phyloP scores from a whole-genome alignment of 2,113 vertebrate genomes.

The Odobenus rosmarus region DNA sequence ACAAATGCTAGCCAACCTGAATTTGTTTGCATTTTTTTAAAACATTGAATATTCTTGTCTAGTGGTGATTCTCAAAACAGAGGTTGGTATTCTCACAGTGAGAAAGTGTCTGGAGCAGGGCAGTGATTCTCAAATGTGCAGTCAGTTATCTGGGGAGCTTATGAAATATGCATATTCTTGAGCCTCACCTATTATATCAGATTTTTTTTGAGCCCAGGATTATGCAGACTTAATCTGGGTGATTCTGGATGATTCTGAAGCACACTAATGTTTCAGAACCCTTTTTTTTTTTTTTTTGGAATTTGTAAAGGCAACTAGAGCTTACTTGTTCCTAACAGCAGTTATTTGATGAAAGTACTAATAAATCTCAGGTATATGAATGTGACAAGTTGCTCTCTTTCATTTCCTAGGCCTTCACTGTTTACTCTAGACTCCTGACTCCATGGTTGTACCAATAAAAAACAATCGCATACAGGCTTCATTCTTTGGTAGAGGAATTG shows the following conservation, averaged over 20 bases:
- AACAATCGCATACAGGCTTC: neutral
- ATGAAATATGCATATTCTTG: neutral
- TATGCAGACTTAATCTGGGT: slow-evolving; percentile 23
- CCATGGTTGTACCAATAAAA: neutral
- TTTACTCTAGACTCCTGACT: neutral
- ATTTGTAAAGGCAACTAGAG: slow-evolving; percentile 29
- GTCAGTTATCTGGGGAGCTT: neutral
- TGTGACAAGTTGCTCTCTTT: neutral
- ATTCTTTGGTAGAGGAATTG: slow-evolving; percentile 19
- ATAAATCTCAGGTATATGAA: neutral
- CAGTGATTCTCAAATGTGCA: slow-evolving; percentile 37
- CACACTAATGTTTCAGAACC: neutral
- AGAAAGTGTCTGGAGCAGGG: neutral
- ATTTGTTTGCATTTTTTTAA: neutral
- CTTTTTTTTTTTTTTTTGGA: neutral
- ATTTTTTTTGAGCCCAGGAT: slow-evolving; percentile 4
- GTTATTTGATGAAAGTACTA: neutral
- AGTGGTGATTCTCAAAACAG: slow-evolving; percentile 34
- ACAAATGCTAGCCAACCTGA: neutral
- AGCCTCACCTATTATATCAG: neutral
- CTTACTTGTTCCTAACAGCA: neutral
- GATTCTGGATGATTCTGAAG: slow-evolving; percentile 47
- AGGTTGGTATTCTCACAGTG: neutral
- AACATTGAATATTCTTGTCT: neutral
- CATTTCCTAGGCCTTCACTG: neutral